A percentile compares a stretch with the other conserved stretches of the same genome.
Conservation (phyloP, 2,797 vertebrate genomes). For the Benthosema pterotum region DNA sequence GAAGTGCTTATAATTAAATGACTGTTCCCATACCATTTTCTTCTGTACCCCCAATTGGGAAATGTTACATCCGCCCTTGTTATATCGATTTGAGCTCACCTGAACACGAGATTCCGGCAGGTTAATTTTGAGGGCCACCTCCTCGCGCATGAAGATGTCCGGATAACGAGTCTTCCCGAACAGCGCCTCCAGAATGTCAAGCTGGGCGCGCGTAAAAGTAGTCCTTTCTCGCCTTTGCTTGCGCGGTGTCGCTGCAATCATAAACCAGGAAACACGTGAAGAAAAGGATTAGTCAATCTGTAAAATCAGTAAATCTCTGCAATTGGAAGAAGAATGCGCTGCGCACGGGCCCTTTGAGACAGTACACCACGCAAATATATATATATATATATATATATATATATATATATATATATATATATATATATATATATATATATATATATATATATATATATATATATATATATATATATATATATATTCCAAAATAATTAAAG, state of each 20-base stretch:
- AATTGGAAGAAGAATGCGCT: background rate
- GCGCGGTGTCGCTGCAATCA: constrained; percentile 91
- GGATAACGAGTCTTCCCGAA: constrained; percentile 98
- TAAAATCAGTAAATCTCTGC: background rate
- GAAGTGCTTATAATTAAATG: too few species aligned
- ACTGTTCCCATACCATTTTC: too few species aligned
- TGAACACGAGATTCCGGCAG: constrained; percentile 96
- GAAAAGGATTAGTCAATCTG: constrained; percentile 5
- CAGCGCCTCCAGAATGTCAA: constrained; percentile 94
- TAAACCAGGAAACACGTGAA: constrained; percentile 14
- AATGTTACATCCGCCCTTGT: too few species aligned
- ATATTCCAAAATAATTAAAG: background rate
- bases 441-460: too few species aligned
- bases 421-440: too few species aligned
- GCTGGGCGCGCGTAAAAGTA: constrained; percentile 95
- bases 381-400: too few species aligned
- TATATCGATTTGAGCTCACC: constrained; percentile 79
- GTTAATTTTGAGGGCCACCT: constrained; percentile 98
- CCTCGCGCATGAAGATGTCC: constrained; percentile 98
- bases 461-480: too few species aligned
- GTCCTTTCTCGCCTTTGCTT: constrained; percentile 97
- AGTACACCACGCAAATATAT: too few species aligned
- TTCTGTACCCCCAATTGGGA: too few species aligned
- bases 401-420: too few species aligned
- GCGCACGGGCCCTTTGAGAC: too few species aligned